Evolutionary conservation across 1,140 invertebrate species (phyloP).

Genomic region (Tetranychus urticae): DNA sequence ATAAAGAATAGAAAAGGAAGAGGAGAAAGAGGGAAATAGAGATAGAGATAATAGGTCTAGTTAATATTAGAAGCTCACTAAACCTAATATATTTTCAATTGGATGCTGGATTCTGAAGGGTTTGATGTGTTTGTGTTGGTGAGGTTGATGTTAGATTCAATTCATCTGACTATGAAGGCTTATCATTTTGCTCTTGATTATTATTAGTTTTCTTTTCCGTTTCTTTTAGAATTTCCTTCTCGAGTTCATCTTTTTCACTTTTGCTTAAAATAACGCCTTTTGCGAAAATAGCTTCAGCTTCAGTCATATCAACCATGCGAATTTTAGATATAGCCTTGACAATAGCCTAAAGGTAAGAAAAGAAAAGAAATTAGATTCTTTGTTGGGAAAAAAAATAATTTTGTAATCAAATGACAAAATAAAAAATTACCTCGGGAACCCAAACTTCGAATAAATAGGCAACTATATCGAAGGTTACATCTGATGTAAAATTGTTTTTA

Average conservation of each 20-base stretch:
- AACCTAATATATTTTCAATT: no score
- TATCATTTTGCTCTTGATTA: neutral
- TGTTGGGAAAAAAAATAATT: no score
- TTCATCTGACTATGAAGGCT: neutral
- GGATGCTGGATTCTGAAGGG: no score
- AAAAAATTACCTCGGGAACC: constrained; percentile 8
- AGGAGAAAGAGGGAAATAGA: no score
- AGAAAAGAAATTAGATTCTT: neutral
- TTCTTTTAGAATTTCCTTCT: constrained; percentile 1
- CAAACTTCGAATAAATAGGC: constrained; percentile 10
- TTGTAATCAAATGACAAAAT: neutral
- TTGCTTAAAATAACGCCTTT: constrained; percentile 2
- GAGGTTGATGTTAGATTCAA: no score
- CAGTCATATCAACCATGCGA: neutral
- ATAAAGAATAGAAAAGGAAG: no score
- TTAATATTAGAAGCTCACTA: no score
- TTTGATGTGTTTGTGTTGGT: no score
- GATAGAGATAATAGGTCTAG: no score
- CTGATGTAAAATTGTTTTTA: constrained; percentile 5
- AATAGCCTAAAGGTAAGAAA: neutral
- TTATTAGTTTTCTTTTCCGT: neutral
- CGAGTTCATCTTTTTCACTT: neutral
- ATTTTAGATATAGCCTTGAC: neutral
- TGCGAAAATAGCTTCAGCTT: neutral
- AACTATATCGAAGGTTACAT: constrained; percentile 1